A percentile compares a stretch with the other conserved stretches of the same genome.
Evolutionary conservation across 2,113 vertebrate species (phyloP).

Genomic region (Malurus alboscapulatus): DNA sequence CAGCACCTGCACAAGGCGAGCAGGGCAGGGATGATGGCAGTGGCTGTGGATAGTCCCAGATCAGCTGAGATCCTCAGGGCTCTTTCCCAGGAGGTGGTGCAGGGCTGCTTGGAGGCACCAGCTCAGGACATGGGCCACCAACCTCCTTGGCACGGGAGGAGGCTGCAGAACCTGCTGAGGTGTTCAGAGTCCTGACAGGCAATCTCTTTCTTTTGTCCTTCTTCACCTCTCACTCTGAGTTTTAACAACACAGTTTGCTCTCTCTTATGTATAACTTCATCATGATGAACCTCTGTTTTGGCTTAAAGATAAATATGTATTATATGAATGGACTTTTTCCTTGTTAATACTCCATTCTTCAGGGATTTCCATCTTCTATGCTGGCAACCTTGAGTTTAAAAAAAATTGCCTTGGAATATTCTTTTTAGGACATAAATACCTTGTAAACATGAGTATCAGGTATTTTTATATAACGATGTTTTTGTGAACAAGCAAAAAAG

Average conservation of each 20-base stretch:
- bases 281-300: neutral
- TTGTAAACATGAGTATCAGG: neutral
- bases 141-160: neutral
- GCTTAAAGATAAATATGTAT: neutral
- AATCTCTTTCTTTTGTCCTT: neutral
- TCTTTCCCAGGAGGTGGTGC: neutral
- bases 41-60: neutral
- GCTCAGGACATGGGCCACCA: neutral
- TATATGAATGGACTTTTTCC: neutral
- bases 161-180: neutral
- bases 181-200: neutral
- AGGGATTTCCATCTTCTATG: neutral
- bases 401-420: neutral
- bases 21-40: neutral
- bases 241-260: neutral
- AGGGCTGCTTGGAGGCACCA: neutral
- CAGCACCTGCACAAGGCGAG: neutral
- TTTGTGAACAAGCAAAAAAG: neutral
- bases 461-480: neutral
- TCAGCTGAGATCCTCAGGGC: rapidly evolving
- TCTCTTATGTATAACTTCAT: neutral
- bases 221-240: neutral
- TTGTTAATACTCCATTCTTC: neutral
- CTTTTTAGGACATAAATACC: neutral
- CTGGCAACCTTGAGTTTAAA: neutral